Base-by-base conservation (phyloP, 2,888 invertebrate species). In the Drosophila cognata region DNA sequence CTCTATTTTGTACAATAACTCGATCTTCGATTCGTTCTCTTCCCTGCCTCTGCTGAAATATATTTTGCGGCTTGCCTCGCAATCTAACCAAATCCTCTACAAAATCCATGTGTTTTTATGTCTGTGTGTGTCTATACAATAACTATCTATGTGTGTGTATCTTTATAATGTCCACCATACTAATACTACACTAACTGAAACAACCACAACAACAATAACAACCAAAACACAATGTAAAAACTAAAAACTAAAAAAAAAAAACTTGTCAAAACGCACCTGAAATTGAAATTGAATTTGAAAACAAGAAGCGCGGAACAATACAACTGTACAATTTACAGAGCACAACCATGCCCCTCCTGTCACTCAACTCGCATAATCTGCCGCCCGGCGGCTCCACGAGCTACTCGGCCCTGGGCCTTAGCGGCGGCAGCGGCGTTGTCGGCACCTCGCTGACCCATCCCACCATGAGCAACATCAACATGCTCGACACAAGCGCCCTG, bases 281-380 rank as follows among this genome's bases (percentile, higher is more conserved):
- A 77, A 76, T 63, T 53, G 48, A 69, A 72, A 28, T 57, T 48
- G 53, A 74, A 66, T 59, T 35, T 51, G 31, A 67, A 84, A 87
- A 62, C 74, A 76, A 85, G 86, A 88, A 92, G 93, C 92, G 92
- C 85, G 92, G 92, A 91, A 92, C 93, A 91, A 92, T 92, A 91
- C 92, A 92, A 92, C 92, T 92, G 85, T 92, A 92, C 91, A 93
- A 92, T 92, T 95, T 95, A 91, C 95, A 95, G 94, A 95, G 95
- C 93, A 95, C 94, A 93, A 95, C 95, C 77, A 95, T 95, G 95
- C 95, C 95, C 78, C 93, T 93, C 84, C 91, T 94, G 89, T 95
- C 95, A 78, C 94, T 95, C 82, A 93, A 93, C 91, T 91, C 93
- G 90, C 93, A 93, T 91, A 92, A 93, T 77, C 84, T 93, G 83